A percentile compares a stretch with the other conserved stretches of the same genome.
Evolutionary conservation across 2,888 invertebrate genomes (phyloP).

Genomic region (Melinaea menophilus): DNA sequence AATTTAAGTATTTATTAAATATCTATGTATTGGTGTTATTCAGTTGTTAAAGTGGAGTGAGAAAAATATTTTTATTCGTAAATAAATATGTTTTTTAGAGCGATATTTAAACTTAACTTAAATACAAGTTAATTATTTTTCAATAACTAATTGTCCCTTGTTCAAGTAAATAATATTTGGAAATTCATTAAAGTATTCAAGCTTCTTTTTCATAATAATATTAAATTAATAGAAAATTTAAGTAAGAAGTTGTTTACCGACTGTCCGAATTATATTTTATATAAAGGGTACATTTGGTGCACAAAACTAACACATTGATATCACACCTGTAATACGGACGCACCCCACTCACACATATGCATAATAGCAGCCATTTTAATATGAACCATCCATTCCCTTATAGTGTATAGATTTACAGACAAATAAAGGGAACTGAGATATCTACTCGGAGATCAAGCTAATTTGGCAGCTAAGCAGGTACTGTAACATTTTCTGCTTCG

Average conservation of each 20-base stretch:
- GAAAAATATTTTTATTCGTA: too few species aligned
- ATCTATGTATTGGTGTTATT: background rate
- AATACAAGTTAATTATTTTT: too few species aligned
- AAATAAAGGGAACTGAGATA: conserved; percentile 32
- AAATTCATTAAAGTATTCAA: background rate
- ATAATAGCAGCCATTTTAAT: conserved; percentile 36
- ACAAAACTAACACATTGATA: conserved; percentile 45
- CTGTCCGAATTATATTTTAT: conserved; percentile 34
- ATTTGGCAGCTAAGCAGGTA: conserved; percentile 33
- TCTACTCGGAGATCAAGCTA: conserved; percentile 39
- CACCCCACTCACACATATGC: conserved; percentile 47
- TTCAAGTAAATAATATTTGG: background rate
- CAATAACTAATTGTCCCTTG: too few species aligned
- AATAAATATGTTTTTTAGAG: too few species aligned
- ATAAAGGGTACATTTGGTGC: conserved; percentile 36
- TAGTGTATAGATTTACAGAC: conserved; percentile 28
- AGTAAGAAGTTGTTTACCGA: conserved; percentile 23
- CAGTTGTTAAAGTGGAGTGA: background rate
- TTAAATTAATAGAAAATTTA: background rate
- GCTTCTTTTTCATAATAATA: background rate
- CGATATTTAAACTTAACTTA: too few species aligned
- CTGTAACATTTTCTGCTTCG: conserved; percentile 38
- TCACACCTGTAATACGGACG: conserved; percentile 46
- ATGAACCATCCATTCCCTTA: conserved; percentile 37
- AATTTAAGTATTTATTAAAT: background rate